phyloP scores from a whole-genome alignment of 30 jellyfish, hydroid and myxozoan genomes.

The Cassiopea andromeda region DNA sequence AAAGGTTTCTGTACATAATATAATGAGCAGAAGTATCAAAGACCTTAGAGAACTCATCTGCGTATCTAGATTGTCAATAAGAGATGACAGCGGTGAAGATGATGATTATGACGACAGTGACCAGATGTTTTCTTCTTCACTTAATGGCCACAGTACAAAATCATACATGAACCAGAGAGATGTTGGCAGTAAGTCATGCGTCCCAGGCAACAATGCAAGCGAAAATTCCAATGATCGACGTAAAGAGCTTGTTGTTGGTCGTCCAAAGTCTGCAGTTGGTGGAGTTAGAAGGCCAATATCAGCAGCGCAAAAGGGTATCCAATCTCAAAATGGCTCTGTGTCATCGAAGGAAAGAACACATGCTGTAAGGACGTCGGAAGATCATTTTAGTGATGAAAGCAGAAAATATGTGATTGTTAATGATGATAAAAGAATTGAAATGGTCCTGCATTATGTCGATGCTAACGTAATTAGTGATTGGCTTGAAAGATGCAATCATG shows the following conservation, averaged over 20 bases:
- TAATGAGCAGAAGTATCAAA: slow-evolving; percentile 60
- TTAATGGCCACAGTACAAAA: neutral
- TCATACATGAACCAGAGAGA: no score
- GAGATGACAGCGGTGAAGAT: slow-evolving; percentile 55
- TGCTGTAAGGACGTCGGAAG: no score
- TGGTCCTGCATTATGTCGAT: slow-evolving; percentile 68
- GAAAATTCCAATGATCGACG: neutral
- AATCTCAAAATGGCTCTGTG: neutral
- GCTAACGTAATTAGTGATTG: slow-evolving; percentile 65
- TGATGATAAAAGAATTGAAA: slow-evolving; percentile 33
- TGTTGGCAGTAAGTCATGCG: neutral
- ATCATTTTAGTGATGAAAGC: no score
- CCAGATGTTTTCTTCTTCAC: neutral
- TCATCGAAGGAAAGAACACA: neutral
- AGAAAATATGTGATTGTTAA: no score
- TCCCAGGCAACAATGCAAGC: neutral
- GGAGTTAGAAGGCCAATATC: slow-evolving; percentile 52
- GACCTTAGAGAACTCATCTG: slow-evolving; percentile 85
- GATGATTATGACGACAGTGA: slow-evolving; percentile 20
- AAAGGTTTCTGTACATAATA: no score
- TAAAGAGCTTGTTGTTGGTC: slow-evolving; percentile 67
- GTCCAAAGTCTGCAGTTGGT: slow-evolving; percentile 78
- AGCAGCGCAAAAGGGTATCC: neutral
- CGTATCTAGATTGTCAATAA: slow-evolving; percentile 78
- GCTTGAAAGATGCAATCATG: slow-evolving; percentile 70